Percentiles rank a stretch among this genome's conserved stretches.
These are phyloP conservation scores for Acleris holmiana DNA, from an alignment of 2,888 invertebrate species.

Conservation along the genomic window DNA sequence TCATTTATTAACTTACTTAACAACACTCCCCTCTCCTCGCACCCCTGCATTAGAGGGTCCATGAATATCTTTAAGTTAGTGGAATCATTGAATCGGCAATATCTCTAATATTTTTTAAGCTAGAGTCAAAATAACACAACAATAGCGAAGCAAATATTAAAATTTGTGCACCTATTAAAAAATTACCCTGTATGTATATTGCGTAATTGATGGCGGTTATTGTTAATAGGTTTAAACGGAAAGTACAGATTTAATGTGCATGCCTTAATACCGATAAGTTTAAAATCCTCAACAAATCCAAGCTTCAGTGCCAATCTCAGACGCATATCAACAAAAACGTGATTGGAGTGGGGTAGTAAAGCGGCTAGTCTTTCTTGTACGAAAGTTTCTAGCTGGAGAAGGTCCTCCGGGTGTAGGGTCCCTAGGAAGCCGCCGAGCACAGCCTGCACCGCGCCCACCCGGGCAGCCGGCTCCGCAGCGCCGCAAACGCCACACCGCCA, in stretches of 20 bases:
- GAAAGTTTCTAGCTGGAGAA: constrained; percentile 70
- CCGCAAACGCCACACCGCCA: constrained; percentile 86
- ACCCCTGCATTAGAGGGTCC: too few relatives aligned
- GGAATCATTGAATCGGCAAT: too few relatives aligned
- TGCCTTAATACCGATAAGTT: constrained; percentile 62
- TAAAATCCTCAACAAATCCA: constrained; percentile 56
- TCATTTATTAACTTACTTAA: too few relatives aligned
- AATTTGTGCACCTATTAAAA: too few relatives aligned
- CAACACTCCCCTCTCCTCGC: too few relatives aligned
- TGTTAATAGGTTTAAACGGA: not conserved
- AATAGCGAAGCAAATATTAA: too few relatives aligned
- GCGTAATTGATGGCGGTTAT: too few relatives aligned
- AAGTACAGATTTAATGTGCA: not conserved
- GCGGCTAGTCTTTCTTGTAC: constrained; percentile 62
- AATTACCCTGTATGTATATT: too few relatives aligned
- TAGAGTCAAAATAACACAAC: too few relatives aligned
- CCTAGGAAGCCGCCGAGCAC: constrained; percentile 83
- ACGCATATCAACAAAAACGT: constrained; percentile 69
- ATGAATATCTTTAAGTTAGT: too few relatives aligned
- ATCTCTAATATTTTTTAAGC: too few relatives aligned
- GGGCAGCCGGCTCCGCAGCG: constrained; percentile 59
- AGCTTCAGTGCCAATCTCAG: constrained; percentile 63
- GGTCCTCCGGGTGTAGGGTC: constrained; percentile 71
- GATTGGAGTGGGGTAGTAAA: constrained; percentile 67
- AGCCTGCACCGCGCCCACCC: constrained; percentile 74